A percentile compares a stretch with the other conserved stretches of the same genome.
Evolutionary conservation across 2,888 invertebrate genomes (phyloP).

Genomic region (Synanthedon formicaeformis): DNA sequence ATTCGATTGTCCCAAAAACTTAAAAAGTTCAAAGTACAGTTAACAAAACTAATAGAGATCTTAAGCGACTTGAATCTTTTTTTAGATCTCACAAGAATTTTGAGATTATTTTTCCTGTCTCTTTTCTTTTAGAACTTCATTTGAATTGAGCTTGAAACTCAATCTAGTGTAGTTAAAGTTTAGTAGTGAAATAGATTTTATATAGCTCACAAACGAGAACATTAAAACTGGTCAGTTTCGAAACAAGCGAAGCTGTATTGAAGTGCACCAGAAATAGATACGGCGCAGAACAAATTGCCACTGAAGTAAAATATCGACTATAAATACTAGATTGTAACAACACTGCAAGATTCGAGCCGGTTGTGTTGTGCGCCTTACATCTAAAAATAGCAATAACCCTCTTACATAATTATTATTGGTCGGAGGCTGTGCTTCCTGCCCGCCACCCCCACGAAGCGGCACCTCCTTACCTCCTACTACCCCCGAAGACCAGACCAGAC

Average conservation of each 20-base stretch:
- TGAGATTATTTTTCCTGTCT: too few species aligned
- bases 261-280: conserved; percentile 42
- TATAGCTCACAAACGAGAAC: conserved; percentile 12
- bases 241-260: conserved; percentile 37
- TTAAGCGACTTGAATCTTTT: too few species aligned
- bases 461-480: conserved; percentile 11
- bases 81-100: too few species aligned
- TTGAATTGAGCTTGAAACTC: too few species aligned
- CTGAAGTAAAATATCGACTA: conserved; percentile 26
- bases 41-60: too few species aligned
- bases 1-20: too few species aligned
- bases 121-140: too few species aligned
- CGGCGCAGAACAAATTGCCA: conserved; percentile 21
- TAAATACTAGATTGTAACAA: conserved; percentile 19
- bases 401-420: conserved; percentile 58
- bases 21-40: too few species aligned
- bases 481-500: conserved; percentile 1
- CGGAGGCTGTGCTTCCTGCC: conserved; percentile 55
- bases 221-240: conserved; percentile 26
- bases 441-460: conserved; percentile 16
- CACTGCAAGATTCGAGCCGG: background rate
- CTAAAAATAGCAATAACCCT: conserved; percentile 63
- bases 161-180: too few species aligned
- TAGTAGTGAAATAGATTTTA: too few species aligned
- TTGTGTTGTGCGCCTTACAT: conserved; percentile 23